Base-by-base conservation (phyloP, 1,140 invertebrate species). In the Episyrphus balteatus region DNA sequence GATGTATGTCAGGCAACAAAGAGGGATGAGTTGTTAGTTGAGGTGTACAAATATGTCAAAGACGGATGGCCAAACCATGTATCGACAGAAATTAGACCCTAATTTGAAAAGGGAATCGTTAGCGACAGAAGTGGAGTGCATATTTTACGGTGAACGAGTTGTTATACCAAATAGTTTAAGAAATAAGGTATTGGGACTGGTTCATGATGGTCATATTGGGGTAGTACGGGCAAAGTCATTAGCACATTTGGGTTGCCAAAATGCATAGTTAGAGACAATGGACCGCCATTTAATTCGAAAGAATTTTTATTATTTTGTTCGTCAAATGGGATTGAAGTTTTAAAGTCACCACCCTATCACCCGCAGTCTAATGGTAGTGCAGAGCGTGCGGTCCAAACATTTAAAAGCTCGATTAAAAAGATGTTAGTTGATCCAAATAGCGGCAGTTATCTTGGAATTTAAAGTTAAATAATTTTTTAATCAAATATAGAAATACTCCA, bases 381-480 rank as follows among this genome's bases (percentile, higher is more conserved):
- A 8, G 48, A 49, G 31, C 21, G 48, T 30, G 18, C 13, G 8
- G 48, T 49, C 9, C 43, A 40, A 45, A 49, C 38, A 15, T 33
- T 49, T 12, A 49, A 49, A 18, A 31, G 5, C 13, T 15, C 14
- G 15, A 19, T 49, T 19, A 44, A 39, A 31, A 49, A 40, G 14
- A 38, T 44, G 26, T 40, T 49, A 15, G 6, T 44, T 17, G 42
- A 44, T 36, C 32, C 17, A 17, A 49, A 49, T 32, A 32, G 11
- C 6, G 10, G 31, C 13, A 32, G 5, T 33, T 38, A 38, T 34
- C 43, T 36, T 37, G 19, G 30, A 30, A 50, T n/a, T 38, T 9
- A 17, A 50, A 50, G 40, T 34, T 37, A 36, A 44, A 42, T 50
- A 42, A 44, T 48, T 48, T 48, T 38, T 39, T 48, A 26, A 32